A percentile compares a stretch with the other conserved stretches of the same genome.
Conservation (phyloP, 2,113 vertebrate species). For the Nansenia antarctica region DNA sequence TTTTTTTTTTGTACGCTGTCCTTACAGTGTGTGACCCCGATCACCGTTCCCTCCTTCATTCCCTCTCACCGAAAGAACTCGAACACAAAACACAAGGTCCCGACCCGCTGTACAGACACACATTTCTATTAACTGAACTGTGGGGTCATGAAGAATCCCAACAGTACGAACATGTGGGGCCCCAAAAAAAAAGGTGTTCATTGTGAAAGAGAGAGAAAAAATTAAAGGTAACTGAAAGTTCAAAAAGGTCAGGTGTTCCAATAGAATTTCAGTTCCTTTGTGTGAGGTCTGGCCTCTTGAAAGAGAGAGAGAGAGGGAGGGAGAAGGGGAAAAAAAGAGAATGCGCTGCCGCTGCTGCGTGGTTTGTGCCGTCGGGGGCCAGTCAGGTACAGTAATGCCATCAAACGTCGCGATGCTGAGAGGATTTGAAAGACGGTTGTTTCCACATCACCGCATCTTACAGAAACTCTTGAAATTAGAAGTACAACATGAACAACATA, state of each 20-base stretch:
- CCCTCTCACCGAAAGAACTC: no score
- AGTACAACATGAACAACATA: conserved; percentile 1
- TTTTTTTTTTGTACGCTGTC: no score
- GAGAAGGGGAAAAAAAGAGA: no score
- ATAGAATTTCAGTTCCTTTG: conserved; percentile 22
- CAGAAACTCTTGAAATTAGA: conserved; percentile 15
- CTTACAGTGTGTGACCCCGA: no score
- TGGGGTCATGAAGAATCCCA: not conserved
- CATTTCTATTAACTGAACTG: not conserved
- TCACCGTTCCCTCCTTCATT: no score
- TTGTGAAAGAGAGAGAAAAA: not conserved
- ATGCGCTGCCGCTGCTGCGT: no score
- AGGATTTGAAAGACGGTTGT: conserved; percentile 22
- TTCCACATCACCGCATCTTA: conserved; percentile 20
- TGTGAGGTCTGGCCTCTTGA: conserved; percentile 13
- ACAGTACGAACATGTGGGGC: not conserved
- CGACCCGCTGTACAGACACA: not conserved
- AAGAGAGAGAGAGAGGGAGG: conserved; percentile 22
- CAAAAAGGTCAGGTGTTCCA: conserved; percentile 24
- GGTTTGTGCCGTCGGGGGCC: conserved; percentile 18
- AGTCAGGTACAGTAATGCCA: conserved; percentile 31
- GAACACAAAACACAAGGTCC: no score
- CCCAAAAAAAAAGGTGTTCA: not conserved
- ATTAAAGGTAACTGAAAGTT: conserved; percentile 13
- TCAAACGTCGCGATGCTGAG: conserved; percentile 30